phyloP scores from a whole-genome alignment of 2,797 vertebrate species.

The Enteromius radiatus region DNA sequence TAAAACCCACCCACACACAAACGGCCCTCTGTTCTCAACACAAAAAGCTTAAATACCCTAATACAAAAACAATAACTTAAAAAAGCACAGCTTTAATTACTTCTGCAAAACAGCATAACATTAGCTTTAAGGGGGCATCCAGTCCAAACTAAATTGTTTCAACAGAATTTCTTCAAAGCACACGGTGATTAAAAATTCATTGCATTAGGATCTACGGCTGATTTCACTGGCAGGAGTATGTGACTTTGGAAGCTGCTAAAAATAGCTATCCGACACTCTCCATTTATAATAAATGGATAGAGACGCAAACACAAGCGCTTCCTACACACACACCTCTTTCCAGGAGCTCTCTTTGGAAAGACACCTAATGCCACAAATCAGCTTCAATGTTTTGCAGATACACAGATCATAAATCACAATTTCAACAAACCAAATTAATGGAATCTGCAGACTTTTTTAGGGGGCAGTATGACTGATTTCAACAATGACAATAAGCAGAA shows the following conservation, averaged over 20 bases:
- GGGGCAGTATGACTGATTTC: neutral
- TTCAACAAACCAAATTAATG: neutral
- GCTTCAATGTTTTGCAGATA: neutral
- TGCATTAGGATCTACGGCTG: conserved; percentile 70
- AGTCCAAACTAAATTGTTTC: conserved; percentile 69
- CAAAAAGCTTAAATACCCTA: conserved; percentile 33
- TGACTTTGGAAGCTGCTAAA: conserved; percentile 69
- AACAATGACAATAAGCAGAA: neutral
- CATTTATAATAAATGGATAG: conserved; percentile 82
- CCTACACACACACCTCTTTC: conserved; percentile 61
- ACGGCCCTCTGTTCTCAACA: conserved; percentile 45
- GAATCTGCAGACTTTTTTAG: neutral
- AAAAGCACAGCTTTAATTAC: conserved; percentile 53
- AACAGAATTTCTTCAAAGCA: conserved; percentile 73
- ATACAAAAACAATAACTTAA: conserved; percentile 45
- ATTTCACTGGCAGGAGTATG: conserved; percentile 73
- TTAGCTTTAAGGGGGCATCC: conserved; percentile 58
- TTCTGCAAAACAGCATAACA: conserved; percentile 52
- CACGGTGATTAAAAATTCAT: conserved; percentile 75
- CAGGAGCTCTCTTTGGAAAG: conserved; percentile 69
- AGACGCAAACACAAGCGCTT: conserved; percentile 71
- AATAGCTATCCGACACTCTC: conserved; percentile 73
- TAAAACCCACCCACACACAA: conserved; percentile 48
- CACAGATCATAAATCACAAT: neutral
- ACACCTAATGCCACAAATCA: neutral